Evolutionary conservation across 2,888 invertebrate species (phyloP), one percentile per base, ranked within the genome.

Genomic region (Drosophila antonietae): DNA sequence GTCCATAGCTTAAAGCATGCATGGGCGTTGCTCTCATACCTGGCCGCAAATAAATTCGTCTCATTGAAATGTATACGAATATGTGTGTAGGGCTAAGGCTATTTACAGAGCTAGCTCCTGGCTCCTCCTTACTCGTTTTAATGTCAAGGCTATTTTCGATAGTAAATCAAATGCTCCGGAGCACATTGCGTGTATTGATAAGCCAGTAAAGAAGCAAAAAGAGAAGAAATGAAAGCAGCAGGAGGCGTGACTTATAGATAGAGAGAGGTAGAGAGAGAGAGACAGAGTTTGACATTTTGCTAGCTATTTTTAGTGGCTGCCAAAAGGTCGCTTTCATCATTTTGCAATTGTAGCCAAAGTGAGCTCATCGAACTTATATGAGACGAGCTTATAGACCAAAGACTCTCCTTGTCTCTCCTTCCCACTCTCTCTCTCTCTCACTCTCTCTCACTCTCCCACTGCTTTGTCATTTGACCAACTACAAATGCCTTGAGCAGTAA

Each of bases 101-200:
- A 14, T 20, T 20, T 46, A 10, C 2, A 20, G 43, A 43, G 23
- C 14, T 23, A 44, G 44, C 20, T 44, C 20, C 44, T 14, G 20
- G 44, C 12, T 20, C 20, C 44, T n/a, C 4, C 3, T 8, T 15
- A 9, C 8, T 28, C 4, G 23, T 15, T n/a, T 49, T 31, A 10
- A 31, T 18, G 49, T 18, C 49, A 18, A 33, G 49, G 49, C n/a
- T 49, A 49, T 49, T 31, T 49, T 10, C 31, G 12, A 18, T 31
- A 49, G 49, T 31, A 49, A 49, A 49, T 49, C 49, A 49, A 31
- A 49, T 31, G 49, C 18, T 33, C 49, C 18, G 12, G 18, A 4
- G 18, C 18, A 18, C 18, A 12, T 51, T 51, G 49, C 49, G 49
- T 51, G 49, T 33, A n/a, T 51, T 33, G 49, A 51, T 33, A 51